Evolutionary conservation across 2,888 invertebrate genomes (phyloP), one percentile per base, ranked within the genome.

Genomic region (Plutella xylostella): DNA sequence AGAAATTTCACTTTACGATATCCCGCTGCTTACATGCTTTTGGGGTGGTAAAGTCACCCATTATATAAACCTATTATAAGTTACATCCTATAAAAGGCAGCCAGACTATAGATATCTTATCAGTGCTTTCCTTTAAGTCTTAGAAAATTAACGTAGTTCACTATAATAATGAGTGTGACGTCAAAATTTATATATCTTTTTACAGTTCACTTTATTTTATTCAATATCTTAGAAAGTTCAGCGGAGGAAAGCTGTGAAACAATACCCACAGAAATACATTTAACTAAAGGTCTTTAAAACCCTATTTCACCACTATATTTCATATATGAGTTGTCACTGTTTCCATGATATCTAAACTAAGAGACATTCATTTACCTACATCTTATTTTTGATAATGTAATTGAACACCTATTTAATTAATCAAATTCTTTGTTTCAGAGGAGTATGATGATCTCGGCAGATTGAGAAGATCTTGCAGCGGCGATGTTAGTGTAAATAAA

Each of bases 381-480:
- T 5, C 19, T 31, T 12, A 31, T 31, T 25, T 25, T 25, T 9
- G 25, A 25, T 7, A 25, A 25, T 25, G 6, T 25, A 25, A 25
- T 25, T 25, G 9, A 25, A 25, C 25, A 9, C 5, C 25, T 25
- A 7, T 5, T 7, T 9, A 25, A 25, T 14, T 3, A 9, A 22
- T 14, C 25, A 20, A 33, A 31, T 33, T 12, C 48, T 34, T 28
- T 47, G 42, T 68, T 65, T 28, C 77, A 93, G 96, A 96, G 80
- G 95, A 96, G 69, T 95, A 92, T 61, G 92, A 94, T 60, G 94
- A 94, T 53, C 79, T 91, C 58, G 95, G 95, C n/a, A 85, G 92
- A 54, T 80, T 96, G 57, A 86, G 90, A 57, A 85, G 96, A 61
- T 94, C 94, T 12, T 97, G 97, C 65, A 94, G 92, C 65, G 95